Base-by-base conservation (phyloP, 2,888 invertebrate genomes). In the Dynastes maya region DNA sequence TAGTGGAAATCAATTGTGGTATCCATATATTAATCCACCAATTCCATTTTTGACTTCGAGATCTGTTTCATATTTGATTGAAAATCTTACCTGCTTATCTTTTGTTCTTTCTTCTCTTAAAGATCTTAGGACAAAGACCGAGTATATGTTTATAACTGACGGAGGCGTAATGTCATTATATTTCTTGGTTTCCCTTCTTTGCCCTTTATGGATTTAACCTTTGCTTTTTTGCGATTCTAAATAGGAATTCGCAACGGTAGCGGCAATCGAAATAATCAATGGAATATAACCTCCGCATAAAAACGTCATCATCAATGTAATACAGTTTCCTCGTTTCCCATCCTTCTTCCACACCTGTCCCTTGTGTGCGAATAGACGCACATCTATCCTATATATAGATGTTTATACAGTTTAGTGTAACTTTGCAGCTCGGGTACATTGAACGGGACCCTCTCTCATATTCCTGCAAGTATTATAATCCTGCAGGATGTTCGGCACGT, bases 401-500 rank as follows among this genome's bases (percentile, higher is more conserved):
- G 68, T 68, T 68, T 68, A 68, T 68, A 49, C 68, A 68, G 68
- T 68, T 65, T 76, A 76, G 67, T 67, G 67, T 76, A 67, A 76
- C 67, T 76, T 67, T 76, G 45, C 76, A 76, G 76, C 67, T 76
- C 49, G 80, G 80, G 74, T 79, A 82, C 80, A 78, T 79, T 80
- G 80, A 81, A 80, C 80, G 78, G 77, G 75, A 79, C 76, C 79
- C 37, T 72, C 80, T 79, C 82, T 81, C 79, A 82, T 81, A 82
- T 83, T 84, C 84, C 83, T 84, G 85, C 84, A 84, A 85, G 82
- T 83, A 84, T 85, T 85, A 85, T 85, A 85, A 85, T 85, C 84
- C 86, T 85, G 85, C 85, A 84, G 82, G 82, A 81, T 83, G 81
- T 80, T 76, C 87, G 88, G 87, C 89, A 90, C 90, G 91, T 91